Evolutionary conservation across 2,113 vertebrate genomes (phyloP).

Genomic region (Centropus unirufus): DNA sequence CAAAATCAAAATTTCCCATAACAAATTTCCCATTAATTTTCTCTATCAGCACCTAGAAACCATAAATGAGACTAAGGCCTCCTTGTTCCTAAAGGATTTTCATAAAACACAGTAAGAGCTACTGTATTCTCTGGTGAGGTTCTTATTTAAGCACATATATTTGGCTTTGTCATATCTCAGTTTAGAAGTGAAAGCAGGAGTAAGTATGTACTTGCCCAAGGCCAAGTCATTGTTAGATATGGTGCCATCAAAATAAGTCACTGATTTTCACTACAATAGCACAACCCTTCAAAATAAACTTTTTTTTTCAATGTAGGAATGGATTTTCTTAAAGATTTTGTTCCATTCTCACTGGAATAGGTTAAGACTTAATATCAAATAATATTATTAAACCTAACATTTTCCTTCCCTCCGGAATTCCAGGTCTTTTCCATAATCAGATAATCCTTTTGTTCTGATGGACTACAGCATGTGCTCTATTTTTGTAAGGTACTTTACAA

Average conservation of each 20-base stretch:
- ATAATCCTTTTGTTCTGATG: not conserved
- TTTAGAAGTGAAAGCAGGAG: not conserved
- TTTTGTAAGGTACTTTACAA: conserved; percentile 49
- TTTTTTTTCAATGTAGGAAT: not conserved
- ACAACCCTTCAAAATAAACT: not conserved
- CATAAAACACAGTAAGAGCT: not conserved
- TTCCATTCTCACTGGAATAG: conserved; percentile 17
- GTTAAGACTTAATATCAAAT: conserved; percentile 51
- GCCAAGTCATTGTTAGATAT: not conserved
- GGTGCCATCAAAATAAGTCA: not conserved
- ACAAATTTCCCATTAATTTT: not conserved
- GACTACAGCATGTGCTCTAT: not conserved
- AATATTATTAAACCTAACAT: conserved; percentile 25
- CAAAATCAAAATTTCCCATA: not conserved
- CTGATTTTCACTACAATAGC: not conserved
- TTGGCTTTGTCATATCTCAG: not conserved
- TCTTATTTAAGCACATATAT: not conserved
- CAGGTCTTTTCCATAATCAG: conserved; percentile 41
- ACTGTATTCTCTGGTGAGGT: not conserved
- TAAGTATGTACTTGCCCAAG: not conserved
- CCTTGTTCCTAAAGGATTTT: not conserved
- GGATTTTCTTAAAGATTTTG: not conserved
- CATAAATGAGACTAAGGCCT: not conserved
- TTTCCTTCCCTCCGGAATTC: conserved; percentile 31
- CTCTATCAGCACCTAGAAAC: not conserved